phyloP scores from a whole-genome alignment of 2,888 invertebrate species.

The Andrena fulva region DNA sequence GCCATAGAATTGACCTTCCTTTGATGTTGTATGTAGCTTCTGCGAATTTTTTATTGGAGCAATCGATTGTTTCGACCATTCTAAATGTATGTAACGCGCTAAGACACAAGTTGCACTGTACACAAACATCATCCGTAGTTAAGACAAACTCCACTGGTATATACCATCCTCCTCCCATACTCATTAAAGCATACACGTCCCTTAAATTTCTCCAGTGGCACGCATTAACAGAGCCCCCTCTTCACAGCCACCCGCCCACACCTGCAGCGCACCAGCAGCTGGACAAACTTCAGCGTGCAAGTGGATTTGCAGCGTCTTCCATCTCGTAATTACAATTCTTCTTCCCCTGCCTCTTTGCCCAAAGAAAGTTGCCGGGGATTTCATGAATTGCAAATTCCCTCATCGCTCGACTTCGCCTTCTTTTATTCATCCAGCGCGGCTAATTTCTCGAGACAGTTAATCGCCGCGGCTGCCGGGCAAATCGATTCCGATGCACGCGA shows the following conservation, averaged over 20 bases:
- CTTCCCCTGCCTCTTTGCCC: not conserved
- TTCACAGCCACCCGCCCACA: not conserved
- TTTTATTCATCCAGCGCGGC: conserved; percentile 48
- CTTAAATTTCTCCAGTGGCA: no score
- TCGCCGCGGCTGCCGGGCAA: conserved; percentile 9
- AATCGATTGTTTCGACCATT: no score
- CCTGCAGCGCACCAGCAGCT: not conserved
- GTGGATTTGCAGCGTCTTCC: conserved; percentile 43
- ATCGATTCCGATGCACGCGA: conserved; percentile 4
- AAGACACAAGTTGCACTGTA: no score
- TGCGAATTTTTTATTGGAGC: no score
- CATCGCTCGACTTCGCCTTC: conserved; percentile 33
- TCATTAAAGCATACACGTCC: no score
- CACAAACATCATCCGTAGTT: no score
- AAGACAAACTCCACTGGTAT: no score
- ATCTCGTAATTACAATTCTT: conserved; percentile 26
- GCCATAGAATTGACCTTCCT: no score
- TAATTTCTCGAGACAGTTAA: conserved; percentile 40
- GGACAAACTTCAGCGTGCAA: not conserved
- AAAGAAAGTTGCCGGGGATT: conserved; percentile 1
- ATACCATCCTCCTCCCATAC: no score
- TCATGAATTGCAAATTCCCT: conserved; percentile 51
- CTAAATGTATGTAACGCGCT: no score
- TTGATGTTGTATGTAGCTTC: no score
- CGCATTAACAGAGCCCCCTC: not conserved